Base-by-base conservation (phyloP, 2,888 invertebrate species). In the Rhabditophanes sp. region DNA sequence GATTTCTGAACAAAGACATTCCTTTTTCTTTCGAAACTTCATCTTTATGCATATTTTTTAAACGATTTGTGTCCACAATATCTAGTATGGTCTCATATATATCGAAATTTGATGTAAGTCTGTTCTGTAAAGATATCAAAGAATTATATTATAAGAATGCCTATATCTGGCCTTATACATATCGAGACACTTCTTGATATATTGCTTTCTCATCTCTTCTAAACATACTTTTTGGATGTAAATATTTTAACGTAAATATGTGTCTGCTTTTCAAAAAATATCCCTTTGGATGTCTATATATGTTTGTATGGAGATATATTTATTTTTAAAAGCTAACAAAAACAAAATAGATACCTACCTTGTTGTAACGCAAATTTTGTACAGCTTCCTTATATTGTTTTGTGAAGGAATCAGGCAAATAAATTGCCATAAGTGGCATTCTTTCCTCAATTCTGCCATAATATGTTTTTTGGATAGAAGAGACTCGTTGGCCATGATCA, bases 401-500 rank as follows among this genome's bases (percentile, higher is more conserved):
- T 14, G 39, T 40, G 28, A 68, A 64, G 44, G 53, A 55, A 25
- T 46, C 39, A 6, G 69, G 69, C 19, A 67, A 47, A 17, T 57
- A 53, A 1, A 69, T 39, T 18, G 58, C 59, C 46, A 68, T 46
- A 34, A 68, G 52, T 0, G 69, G 68, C 41, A 68, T 56, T 23
- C 69, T 45, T 32, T 68, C 69, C 41, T 69, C 69, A 11, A 68
- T 53, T 38, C 58, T 39, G 1, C 68, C 68, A 3, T 65, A 52
- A 41, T 56, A 66, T 1, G 65, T 62, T 26, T 57, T 51, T 33
- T 67, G 53, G 26, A 67, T 60, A 19, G 49, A 36, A n/a, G 66
- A 68, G 29, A 67, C 66, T 26, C 69, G 47, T 40, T 66, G 64
- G 3, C 69, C 69, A 44, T 69, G 69, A 39, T 69, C 69, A 34